These are phyloP conservation scores for Emydoidea blandingii DNA, from an alignment of 2,797 vertebrate genomes.

Conservation along the genomic window DNA sequence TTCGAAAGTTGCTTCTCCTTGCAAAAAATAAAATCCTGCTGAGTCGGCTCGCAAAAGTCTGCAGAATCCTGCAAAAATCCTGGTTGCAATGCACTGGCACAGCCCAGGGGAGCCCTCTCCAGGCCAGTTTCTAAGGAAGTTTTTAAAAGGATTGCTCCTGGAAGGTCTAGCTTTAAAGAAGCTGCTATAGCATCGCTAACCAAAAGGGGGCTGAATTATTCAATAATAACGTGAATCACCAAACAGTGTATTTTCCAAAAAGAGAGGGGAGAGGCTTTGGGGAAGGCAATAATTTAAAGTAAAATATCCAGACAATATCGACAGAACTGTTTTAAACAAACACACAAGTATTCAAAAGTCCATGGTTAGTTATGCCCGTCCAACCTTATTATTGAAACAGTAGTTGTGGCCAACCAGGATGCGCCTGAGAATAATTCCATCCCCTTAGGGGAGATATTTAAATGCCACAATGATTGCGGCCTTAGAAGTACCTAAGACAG, in stretches of 20 bases:
- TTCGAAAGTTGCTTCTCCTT: neutral
- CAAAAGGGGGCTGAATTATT: neutral
- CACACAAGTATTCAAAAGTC: neutral
- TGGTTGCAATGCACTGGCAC: accelerated
- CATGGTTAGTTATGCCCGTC: accelerated
- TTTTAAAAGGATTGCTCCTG: neutral
- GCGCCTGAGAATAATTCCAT: neutral
- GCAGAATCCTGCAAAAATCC: neutral
- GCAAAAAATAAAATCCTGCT: neutral
- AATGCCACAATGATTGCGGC: neutral
- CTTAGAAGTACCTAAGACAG: neutral
- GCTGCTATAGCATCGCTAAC: neutral
- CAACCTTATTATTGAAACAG: neutral
- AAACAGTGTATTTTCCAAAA: too few species aligned
- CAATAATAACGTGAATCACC: too few species aligned
- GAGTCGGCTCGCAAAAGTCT: neutral
- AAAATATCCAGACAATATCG: neutral
- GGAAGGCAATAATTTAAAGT: too few species aligned
- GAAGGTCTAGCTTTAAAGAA: neutral
- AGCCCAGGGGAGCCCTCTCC: accelerated
- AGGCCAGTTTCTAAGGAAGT: neutral
- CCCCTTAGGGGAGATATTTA: neutral
- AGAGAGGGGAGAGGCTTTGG: accelerated
- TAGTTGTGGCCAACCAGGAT: neutral
- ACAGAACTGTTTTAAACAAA: accelerated